phyloP scores from a whole-genome alignment of 2,797 vertebrate genomes.

The Varecia variegata region DNA sequence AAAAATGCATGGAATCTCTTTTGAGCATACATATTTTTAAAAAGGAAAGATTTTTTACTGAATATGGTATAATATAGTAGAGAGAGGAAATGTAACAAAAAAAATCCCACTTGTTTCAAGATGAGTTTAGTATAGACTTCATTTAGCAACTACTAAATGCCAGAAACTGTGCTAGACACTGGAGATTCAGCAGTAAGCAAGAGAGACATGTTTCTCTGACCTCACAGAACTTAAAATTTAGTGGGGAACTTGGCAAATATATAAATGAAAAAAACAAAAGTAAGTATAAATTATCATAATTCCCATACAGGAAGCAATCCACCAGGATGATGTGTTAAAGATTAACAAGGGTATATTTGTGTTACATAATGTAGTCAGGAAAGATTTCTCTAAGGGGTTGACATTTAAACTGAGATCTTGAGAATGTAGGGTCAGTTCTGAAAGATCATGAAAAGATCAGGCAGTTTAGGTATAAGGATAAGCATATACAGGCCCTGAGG shows the following conservation, averaged over 20 bases:
- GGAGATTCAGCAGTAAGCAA: not conserved
- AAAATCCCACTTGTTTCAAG: not conserved
- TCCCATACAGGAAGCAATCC: not conserved
- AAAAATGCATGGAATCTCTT: constrained; percentile 35
- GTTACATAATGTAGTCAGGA: not conserved
- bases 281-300: not conserved
- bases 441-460: not conserved
- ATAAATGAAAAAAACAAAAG: not conserved
- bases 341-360: not conserved
- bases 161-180: not conserved
- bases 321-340: not conserved
- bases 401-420: not conserved
- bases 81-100: constrained; percentile 14
- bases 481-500: not conserved
- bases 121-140: not conserved
- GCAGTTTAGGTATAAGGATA: not conserved
- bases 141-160: not conserved
- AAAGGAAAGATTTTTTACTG: constrained; percentile 4
- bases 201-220: not conserved
- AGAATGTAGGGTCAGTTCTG: not conserved
- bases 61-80: not conserved
- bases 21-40: not conserved
- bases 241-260: not conserved
- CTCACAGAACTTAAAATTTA: not conserved
- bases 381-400: not conserved